Evolutionary conservation across 1,140 invertebrate genomes (phyloP).

Genomic region (Halictus rubicundus): DNA sequence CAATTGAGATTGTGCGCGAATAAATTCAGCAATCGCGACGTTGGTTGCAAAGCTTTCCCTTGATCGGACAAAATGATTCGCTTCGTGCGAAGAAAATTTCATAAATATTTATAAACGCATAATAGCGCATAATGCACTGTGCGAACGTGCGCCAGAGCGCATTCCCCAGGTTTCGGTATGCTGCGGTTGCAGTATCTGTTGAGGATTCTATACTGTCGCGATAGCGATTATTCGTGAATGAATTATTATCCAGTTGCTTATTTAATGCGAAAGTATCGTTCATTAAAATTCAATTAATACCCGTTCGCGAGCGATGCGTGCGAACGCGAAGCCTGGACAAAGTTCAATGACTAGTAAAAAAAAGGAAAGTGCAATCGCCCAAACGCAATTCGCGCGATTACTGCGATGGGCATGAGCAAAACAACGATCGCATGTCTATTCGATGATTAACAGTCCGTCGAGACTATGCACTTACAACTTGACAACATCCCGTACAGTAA

Average conservation of each 20-base stretch:
- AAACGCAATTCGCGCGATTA: conserved; percentile 41
- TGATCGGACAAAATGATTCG: neutral
- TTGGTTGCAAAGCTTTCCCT: neutral
- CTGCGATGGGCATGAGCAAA: neutral
- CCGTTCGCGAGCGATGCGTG: conserved; percentile 48
- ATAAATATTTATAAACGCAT: neutral
- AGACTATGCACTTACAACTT: too few species aligned
- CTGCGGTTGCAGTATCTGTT: neutral
- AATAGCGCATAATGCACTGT: neutral
- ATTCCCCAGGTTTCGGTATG: neutral
- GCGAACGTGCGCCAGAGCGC: neutral
- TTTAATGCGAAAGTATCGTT: neutral
- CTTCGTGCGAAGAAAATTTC: neutral
- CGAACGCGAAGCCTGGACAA: conserved; percentile 57
- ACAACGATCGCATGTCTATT: too few species aligned
- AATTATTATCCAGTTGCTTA: too few species aligned
- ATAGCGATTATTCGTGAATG: too few species aligned
- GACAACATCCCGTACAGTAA: too few species aligned
- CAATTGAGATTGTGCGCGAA: too few species aligned
- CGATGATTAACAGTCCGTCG: too few species aligned
- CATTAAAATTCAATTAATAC: conserved; percentile 37
- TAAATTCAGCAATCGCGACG: too few species aligned
- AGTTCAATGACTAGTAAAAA: conserved; percentile 64
- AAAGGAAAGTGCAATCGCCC: conserved; percentile 63
- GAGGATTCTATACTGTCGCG: too few species aligned